Conservation (phyloP, 2,797 vertebrate species). For the Vultur gryphus region DNA sequence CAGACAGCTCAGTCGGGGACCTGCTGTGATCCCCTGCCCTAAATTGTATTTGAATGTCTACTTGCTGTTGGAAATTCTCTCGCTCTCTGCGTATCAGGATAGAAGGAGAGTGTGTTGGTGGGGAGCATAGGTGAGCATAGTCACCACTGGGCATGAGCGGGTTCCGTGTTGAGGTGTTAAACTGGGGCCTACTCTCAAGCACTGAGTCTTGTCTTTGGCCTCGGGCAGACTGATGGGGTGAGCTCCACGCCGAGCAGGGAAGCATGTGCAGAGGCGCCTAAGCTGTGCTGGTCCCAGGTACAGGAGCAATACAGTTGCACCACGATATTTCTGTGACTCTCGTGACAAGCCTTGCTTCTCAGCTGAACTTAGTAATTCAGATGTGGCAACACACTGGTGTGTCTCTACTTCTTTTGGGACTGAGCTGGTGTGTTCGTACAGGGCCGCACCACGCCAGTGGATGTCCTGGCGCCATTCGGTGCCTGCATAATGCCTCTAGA, state of each 20-base stretch:
- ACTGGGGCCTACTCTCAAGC: neutral
- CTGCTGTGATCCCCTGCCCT: neutral
- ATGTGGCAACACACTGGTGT: neutral
- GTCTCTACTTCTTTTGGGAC: neutral
- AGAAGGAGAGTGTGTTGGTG: neutral
- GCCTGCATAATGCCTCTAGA: neutral
- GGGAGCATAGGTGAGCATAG: neutral
- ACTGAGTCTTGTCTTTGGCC: neutral
- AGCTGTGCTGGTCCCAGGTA: neutral
- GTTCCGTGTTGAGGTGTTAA: accelerated
- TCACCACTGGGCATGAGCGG: accelerated
- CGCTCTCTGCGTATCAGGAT: accelerated
- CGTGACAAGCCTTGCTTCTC: neutral
- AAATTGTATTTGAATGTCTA: neutral
- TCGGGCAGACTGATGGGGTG: accelerated
- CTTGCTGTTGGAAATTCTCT: neutral
- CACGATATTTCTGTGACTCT: neutral
- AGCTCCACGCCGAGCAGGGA: neutral
- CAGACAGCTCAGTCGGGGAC: neutral
- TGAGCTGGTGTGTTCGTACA: accelerated
- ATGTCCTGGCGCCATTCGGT: accelerated
- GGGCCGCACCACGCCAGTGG: accelerated
- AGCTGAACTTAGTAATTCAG: neutral
- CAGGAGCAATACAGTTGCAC: too few species aligned
- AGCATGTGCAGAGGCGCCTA: neutral